Base-by-base conservation (phyloP, 2,888 invertebrate genomes). In the Ophion obscuratus region DNA sequence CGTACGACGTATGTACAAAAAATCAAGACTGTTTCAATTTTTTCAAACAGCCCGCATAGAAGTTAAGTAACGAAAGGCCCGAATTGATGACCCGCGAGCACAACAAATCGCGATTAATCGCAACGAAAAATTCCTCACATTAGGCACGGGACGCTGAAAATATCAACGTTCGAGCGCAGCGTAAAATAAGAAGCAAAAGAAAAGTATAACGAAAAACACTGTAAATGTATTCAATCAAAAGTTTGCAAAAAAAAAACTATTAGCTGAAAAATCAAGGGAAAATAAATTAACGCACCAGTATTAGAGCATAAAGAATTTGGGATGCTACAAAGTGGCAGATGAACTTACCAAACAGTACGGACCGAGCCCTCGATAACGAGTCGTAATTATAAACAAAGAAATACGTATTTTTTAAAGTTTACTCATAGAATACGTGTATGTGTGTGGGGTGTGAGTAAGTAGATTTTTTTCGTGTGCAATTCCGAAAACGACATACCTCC, bases 301-400 rank as follows among this genome's bases (percentile, higher is more conserved):
- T 82, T 75, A 79, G 61, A 80, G 24, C 6, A 81, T 47, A 27
- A 61, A 47, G 31, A 64, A 73, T 24, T 20, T 40, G 83, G 86
- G 84, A 88, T 89, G 86, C 89, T 83, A 84, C 86, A 87, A 62
- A 89, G 86, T 87, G 89, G 87, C 84, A 88, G 80, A 89, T 84
- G 86, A 91, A 94, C 94, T 94, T 94, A 94, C 94, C 94, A 87
- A 91, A 89, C 85, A 88, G 91, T 91, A 92, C 89, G 91, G 91
- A 92, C 91, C 90, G 92, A 93, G 93, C 92, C 93, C 94, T 94
- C 94, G 93, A 92, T 92, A 92, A 92, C 91, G 89, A 92, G 92
- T 91, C 91, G 93, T 93, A 91, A 93, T 92, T 93, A 93, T 91
- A 92, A 93, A 92, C 91, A 94, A 91, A 94, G 91, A 94, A 94